These are phyloP conservation scores for Drosophila yooni DNA, from an alignment of 2,888 invertebrate genomes.

Conservation along the genomic window DNA sequence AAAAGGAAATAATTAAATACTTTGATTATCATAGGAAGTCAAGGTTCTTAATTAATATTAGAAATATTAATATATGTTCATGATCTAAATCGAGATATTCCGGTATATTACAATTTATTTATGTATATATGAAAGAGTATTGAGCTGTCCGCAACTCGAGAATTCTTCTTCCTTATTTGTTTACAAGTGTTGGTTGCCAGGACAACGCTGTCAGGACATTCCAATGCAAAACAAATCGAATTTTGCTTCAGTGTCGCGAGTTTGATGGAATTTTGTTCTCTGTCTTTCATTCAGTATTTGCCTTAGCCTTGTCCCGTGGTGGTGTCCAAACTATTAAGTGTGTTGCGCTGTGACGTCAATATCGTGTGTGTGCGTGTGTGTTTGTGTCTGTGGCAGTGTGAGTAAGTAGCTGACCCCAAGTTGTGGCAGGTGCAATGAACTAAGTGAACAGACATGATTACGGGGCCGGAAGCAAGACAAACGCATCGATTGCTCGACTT, in stretches of 20 bases:
- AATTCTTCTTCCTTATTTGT: conserved; percentile 25
- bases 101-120: not conserved
- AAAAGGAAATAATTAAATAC: not conserved
- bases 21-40: not conserved
- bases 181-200: conserved; percentile 59
- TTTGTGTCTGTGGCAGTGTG: conserved; percentile 5
- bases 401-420: conserved; percentile 16
- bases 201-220: conserved; percentile 68
- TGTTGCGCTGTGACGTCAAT: conserved; percentile 9
- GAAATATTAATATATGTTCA: not conserved
- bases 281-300: conserved; percentile 55
- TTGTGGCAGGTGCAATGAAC: conserved; percentile 66
- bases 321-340: conserved; percentile 29
- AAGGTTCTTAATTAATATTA: not conserved
- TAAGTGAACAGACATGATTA: conserved; percentile 74
- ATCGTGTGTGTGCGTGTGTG: conserved; percentile 5
- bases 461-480: conserved; percentile 81
- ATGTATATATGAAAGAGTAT: not conserved
- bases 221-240: conserved; percentile 75
- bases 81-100: not conserved
- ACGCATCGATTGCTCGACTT: conserved; percentile 90
- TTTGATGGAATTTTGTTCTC: conserved; percentile 63
- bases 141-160: too few species aligned
- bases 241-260: conserved; percentile 42
- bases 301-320: conserved; percentile 63